A percentile compares a stretch with the other conserved stretches of the same genome.
Conservation (phyloP, 1,140 invertebrate genomes). For the Pseudomyrmex gracilis region DNA sequence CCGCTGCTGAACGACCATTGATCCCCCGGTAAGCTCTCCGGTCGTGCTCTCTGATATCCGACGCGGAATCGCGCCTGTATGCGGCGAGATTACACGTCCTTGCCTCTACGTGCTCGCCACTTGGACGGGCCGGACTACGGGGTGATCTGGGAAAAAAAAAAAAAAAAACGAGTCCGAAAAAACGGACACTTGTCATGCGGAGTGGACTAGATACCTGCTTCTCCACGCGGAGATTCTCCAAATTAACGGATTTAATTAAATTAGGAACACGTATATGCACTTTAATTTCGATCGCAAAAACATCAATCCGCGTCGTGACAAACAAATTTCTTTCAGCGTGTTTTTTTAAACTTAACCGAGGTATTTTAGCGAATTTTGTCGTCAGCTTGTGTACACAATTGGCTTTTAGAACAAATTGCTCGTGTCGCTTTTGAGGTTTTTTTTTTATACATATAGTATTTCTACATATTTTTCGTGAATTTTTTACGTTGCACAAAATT, state of each 20-base stretch:
- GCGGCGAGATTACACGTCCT: constrained; percentile 50
- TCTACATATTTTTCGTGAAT: neutral
- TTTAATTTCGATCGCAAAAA: no score
- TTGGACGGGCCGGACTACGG: constrained; percentile 26
- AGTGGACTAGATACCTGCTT: no score
- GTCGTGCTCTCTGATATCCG: constrained; percentile 72
- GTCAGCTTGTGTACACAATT: neutral
- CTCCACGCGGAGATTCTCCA: no score
- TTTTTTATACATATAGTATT: neutral
- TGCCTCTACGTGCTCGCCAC: constrained; percentile 34
- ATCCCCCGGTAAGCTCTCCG: constrained; percentile 79
- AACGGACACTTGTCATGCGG: no score
- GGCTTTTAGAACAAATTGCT: neutral
- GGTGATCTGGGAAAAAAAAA: constrained; percentile 3
- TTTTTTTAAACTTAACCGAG: neutral
- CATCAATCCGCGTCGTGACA: neutral
- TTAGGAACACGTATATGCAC: no score
- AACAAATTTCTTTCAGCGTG: neutral
- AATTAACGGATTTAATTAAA: no score
- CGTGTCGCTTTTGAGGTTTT: no score
- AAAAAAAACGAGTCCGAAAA: neutral
- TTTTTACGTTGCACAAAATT: neutral
- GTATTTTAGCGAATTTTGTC: no score
- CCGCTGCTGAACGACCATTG: constrained; percentile 81
- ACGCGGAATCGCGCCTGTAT: constrained; percentile 53